Percentiles rank a stretch among this genome's conserved stretches.
phyloP scores from a whole-genome alignment of 1,140 invertebrate genomes.

The Hycleus phaleratus region DNA sequence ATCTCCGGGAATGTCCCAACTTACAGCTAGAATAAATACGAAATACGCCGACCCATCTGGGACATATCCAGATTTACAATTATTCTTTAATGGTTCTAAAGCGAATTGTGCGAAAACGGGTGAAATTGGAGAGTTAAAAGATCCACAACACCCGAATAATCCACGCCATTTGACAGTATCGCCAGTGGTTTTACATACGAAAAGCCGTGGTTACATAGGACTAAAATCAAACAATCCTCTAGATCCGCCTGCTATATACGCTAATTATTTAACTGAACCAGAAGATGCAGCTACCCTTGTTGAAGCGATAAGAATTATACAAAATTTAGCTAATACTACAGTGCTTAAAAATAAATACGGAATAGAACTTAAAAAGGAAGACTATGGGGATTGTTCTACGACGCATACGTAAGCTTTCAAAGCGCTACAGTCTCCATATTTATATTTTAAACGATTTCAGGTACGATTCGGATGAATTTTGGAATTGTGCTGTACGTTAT shows the following conservation, averaged over 20 bases:
- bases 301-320: conserved; percentile 53
- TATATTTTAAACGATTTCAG: conserved; percentile 38
- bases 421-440: background rate
- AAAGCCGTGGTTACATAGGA: conserved; percentile 68
- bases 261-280: conserved; percentile 71
- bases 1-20: conserved; percentile 46
- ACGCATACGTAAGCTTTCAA: conserved; percentile 40
- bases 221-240: conserved; percentile 68
- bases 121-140: conserved; percentile 38
- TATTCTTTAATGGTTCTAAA: conserved; percentile 60
- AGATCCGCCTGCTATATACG: conserved; percentile 72
- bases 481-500: conserved; percentile 68
- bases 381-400: conserved; percentile 33
- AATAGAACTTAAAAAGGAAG: conserved; percentile 46
- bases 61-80: conserved; percentile 54
- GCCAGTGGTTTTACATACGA: conserved; percentile 66
- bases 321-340: conserved; percentile 60
- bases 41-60: conserved; percentile 47
- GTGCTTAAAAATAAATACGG: conserved; percentile 64
- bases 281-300: conserved; percentile 66
- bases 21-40: conserved; percentile 55
- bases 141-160: conserved; percentile 39
- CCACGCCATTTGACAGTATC: conserved; percentile 53
- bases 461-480: conserved; percentile 70
- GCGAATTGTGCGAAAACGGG: conserved; percentile 53